These are phyloP conservation scores for Cochlearius cochlearius DNA, from an alignment of 2,113 vertebrate genomes.

Conservation along the genomic window DNA sequence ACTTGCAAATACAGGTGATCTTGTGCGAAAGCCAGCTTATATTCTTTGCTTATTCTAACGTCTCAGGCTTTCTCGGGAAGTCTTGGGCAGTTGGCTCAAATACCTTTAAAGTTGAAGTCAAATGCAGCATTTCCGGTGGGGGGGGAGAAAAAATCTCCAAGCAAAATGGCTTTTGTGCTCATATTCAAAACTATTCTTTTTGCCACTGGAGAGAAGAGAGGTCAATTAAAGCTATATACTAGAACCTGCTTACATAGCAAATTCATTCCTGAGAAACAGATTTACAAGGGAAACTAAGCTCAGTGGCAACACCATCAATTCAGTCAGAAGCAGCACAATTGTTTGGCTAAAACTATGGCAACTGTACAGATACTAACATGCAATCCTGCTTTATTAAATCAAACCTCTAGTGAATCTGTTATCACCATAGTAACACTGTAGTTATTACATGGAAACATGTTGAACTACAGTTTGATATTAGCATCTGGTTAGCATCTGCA, in stretches of 20 bases:
- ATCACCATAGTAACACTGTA: constrained; percentile 75
- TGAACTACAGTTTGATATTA: constrained; percentile 62
- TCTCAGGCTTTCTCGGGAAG: not conserved
- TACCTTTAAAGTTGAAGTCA: not conserved
- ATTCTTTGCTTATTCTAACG: not conserved
- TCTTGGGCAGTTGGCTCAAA: not conserved
- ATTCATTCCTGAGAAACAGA: constrained; percentile 12
- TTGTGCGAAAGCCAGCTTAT: not conserved
- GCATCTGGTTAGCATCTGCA: constrained; percentile 74
- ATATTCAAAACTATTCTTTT: not conserved
- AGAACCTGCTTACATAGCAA: constrained; percentile 45
- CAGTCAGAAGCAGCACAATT: constrained; percentile 41
- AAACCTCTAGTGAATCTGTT: constrained; percentile 71
- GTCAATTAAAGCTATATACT: constrained; percentile 4
- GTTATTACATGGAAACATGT: constrained; percentile 70
- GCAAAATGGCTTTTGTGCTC: not conserved
- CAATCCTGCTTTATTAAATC: constrained; percentile 67
- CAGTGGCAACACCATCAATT: constrained; percentile 45
- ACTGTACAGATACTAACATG: constrained; percentile 61
- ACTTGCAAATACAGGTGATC: not conserved
- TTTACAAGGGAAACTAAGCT: constrained; percentile 33
- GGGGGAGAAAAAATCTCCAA: not conserved
- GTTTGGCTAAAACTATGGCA: constrained; percentile 69
- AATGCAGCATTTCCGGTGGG: not conserved
- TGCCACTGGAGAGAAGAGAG: not conserved